phyloP scores from a whole-genome alignment of 2,113 vertebrate genomes.

The Labeo rohita region DNA sequence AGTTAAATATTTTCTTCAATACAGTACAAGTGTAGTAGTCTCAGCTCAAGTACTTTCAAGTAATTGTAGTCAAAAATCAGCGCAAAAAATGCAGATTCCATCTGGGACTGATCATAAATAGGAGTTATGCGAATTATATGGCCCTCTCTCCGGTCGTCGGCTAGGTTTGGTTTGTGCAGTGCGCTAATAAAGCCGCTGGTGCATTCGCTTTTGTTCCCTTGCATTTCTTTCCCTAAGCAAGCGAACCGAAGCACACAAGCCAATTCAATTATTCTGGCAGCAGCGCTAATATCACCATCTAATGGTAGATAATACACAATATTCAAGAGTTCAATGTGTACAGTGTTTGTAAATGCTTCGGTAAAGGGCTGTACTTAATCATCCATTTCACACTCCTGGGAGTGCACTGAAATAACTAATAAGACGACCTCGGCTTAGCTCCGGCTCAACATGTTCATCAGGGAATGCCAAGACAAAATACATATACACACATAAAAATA shows the following conservation, averaged over 20 bases:
- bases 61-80: background rate
- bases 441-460: slow-evolving; percentile 57
- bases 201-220: slow-evolving; percentile 58
- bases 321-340: slow-evolving; percentile 70
- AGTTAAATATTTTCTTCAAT: background rate
- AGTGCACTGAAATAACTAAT: slow-evolving; percentile 62
- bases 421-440: slow-evolving; percentile 54
- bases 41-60: too few relatives aligned
- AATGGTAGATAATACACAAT: slow-evolving; percentile 75
- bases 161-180: slow-evolving; percentile 43
- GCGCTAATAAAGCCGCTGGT: slow-evolving; percentile 57
- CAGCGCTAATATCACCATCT: slow-evolving; percentile 70
- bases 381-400: slow-evolving; percentile 70
- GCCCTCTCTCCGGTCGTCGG: slow-evolving; percentile 34
- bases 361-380: slow-evolving; percentile 75
- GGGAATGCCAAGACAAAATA: slow-evolving; percentile 34
- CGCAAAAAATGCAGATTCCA: background rate
- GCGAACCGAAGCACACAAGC: slow-evolving; percentile 66
- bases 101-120: background rate
- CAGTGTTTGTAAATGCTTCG: slow-evolving; percentile 68
- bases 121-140: slow-evolving; percentile 40
- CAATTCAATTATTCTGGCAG: slow-evolving; percentile 70
- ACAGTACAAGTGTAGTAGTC: background rate
- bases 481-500: too few relatives aligned
- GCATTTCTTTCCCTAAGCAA: slow-evolving; percentile 49